A percentile compares a stretch with the other conserved stretches of the same genome.
Conservation (phyloP, 2,888 invertebrate species). For the Amphimallon solstitiale region DNA sequence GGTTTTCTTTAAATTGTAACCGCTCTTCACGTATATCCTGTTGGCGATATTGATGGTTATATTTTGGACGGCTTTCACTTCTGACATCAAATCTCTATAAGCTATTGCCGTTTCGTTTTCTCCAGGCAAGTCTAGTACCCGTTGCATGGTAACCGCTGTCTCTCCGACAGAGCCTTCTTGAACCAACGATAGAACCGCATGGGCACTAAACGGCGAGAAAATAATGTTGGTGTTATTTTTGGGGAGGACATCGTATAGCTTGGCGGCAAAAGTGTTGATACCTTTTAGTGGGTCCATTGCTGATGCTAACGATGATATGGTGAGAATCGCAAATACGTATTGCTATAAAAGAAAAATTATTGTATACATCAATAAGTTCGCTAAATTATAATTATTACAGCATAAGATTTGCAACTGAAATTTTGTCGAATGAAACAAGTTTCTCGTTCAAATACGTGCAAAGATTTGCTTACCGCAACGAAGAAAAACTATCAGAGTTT, state of each 20-base stretch:
- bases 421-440: too few species aligned
- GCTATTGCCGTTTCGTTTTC: not conserved
- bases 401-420: too few species aligned
- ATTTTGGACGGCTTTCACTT: not conserved
- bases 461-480: too few species aligned
- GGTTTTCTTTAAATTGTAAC: constrained; percentile 64
- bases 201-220: constrained; percentile 16
- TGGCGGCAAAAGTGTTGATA: constrained; percentile 1
- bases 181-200: not conserved
- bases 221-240: not conserved
- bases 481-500: too few species aligned
- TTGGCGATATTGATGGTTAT: constrained; percentile 15
- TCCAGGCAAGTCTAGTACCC: not conserved
- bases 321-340: too few species aligned
- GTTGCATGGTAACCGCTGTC: not conserved
- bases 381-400: too few species aligned
- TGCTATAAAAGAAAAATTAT: too few species aligned
- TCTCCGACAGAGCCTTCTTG: constrained; percentile 1
- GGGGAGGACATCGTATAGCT: constrained; percentile 4
- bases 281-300: not conserved
- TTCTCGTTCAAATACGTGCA: too few species aligned
- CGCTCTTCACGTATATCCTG: constrained; percentile 66
- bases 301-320: too few species aligned
- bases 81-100: not conserved
- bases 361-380: too few species aligned